These are phyloP conservation scores for Pipistrellus kuhlii DNA, from an alignment of 2,797 vertebrate genomes.

Conservation along the genomic window DNA sequence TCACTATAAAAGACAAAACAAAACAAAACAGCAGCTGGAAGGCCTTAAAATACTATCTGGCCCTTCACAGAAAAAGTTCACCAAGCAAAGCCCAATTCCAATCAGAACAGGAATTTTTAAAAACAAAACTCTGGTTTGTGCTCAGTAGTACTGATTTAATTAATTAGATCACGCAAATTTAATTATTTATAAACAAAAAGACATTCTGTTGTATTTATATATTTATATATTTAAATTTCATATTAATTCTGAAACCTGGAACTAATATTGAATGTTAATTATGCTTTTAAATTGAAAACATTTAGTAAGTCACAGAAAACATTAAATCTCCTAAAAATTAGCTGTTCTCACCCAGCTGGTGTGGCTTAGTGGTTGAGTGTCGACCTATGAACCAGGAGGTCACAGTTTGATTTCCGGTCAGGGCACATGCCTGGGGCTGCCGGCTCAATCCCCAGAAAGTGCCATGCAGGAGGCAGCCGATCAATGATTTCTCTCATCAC, in stretches of 20 bases:
- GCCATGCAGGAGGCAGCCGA: too few relatives aligned
- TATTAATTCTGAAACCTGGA: background rate
- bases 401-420: too few relatives aligned
- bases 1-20: background rate
- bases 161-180: background rate
- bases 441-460: too few relatives aligned
- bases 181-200: background rate
- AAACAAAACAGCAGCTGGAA: background rate
- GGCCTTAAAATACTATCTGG: background rate
- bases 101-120: constrained; percentile 9
- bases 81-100: background rate
- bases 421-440: too few relatives aligned
- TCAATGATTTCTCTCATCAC: too few relatives aligned
- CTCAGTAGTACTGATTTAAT: constrained; percentile 1
- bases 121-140: constrained; percentile 22
- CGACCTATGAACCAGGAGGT: too few relatives aligned
- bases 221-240: background rate
- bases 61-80: background rate
- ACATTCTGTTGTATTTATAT: background rate
- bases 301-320: background rate
- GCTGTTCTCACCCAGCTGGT: background rate
- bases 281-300: background rate
- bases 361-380: too few relatives aligned
- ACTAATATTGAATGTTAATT: background rate
- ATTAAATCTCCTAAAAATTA: background rate